Percentiles rank a stretch among this genome's conserved stretches.
These are phyloP conservation scores for Agraylea sexmaculata DNA, from an alignment of 1,140 invertebrate genomes.

Conservation along the genomic window DNA sequence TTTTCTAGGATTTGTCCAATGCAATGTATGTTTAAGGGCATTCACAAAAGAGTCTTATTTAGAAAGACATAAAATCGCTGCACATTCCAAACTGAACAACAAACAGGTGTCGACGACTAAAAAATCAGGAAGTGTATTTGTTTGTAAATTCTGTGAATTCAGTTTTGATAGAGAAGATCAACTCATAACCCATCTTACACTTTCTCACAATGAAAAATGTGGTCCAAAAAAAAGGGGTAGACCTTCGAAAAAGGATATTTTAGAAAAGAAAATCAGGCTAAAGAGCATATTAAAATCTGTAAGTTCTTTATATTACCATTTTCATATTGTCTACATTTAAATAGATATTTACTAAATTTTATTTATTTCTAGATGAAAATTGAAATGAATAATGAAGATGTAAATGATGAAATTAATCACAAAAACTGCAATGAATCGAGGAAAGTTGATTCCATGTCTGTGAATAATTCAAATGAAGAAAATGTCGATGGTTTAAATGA, in stretches of 20 bases:
- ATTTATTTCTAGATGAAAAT: constrained; percentile 16
- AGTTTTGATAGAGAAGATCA: constrained; percentile 16
- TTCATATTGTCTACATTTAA: too few species aligned
- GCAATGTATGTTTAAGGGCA: constrained; percentile 14
- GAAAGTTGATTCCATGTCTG: constrained; percentile 3
- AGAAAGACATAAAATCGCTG: constrained; percentile 14
- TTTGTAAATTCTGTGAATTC: constrained; percentile 17
- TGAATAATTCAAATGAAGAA: constrained; percentile 5
- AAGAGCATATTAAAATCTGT: constrained; percentile 19
- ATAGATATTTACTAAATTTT: too few species aligned
- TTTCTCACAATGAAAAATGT: constrained; percentile 15
- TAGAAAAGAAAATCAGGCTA: constrained; percentile 14
- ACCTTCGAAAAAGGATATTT: constrained; percentile 20
- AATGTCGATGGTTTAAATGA: constrained; percentile 6
- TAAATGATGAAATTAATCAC: constrained; percentile 4
- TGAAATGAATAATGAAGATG: constrained; percentile 17
- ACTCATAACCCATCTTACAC: constrained; percentile 13
- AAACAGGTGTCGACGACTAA: neutral
- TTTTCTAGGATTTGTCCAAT: constrained; percentile 14
- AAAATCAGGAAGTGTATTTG: neutral
- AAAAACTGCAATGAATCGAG: neutral
- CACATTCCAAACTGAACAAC: constrained; percentile 8
- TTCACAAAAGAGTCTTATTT: constrained; percentile 15
- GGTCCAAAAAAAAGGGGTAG: constrained; percentile 16
- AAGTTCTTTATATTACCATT: constrained; percentile 2